These are phyloP conservation scores for Peromyscus maniculatus DNA, from an alignment of 2,113 vertebrate genomes.

Conservation along the genomic window DNA sequence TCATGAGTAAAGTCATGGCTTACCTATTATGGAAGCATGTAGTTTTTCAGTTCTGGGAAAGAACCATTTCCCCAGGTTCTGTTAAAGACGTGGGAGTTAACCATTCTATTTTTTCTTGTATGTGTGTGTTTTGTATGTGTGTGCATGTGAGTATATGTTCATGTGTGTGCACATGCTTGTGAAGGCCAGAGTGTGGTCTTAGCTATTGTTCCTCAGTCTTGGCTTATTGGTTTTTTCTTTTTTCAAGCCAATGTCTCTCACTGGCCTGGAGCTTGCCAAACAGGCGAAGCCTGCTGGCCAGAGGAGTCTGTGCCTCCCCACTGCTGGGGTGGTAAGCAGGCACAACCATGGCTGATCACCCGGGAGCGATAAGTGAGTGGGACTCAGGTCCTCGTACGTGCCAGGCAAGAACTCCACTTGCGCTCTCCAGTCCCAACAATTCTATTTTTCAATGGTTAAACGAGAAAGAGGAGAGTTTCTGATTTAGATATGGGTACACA, in stretches of 20 bases:
- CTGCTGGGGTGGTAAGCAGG: too few relatives aligned
- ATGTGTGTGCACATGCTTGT: accelerated
- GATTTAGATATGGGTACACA: background rate
- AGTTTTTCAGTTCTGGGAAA: background rate
- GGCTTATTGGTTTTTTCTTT: too few relatives aligned
- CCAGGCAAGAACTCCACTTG: background rate
- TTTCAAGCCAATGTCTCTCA: background rate
- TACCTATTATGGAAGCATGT: background rate
- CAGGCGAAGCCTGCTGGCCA: background rate
- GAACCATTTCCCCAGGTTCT: background rate
- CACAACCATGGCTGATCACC: too few relatives aligned
- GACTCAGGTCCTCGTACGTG: background rate
- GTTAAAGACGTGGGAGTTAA: background rate
- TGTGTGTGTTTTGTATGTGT: background rate
- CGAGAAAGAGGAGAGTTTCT: background rate
- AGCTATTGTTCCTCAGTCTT: too few relatives aligned
- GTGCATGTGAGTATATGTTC: too few relatives aligned
- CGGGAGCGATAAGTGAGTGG: background rate
- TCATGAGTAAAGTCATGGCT: background rate
- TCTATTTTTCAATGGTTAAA: background rate
- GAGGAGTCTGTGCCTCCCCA: background rate
- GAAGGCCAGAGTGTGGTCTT: too few relatives aligned
- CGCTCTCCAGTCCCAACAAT: background rate
- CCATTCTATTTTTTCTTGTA: background rate
- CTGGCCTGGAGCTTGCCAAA: background rate